Evolutionary conservation across 2,888 invertebrate species (phyloP).

Genomic region (Frankliniella intonsa): DNA sequence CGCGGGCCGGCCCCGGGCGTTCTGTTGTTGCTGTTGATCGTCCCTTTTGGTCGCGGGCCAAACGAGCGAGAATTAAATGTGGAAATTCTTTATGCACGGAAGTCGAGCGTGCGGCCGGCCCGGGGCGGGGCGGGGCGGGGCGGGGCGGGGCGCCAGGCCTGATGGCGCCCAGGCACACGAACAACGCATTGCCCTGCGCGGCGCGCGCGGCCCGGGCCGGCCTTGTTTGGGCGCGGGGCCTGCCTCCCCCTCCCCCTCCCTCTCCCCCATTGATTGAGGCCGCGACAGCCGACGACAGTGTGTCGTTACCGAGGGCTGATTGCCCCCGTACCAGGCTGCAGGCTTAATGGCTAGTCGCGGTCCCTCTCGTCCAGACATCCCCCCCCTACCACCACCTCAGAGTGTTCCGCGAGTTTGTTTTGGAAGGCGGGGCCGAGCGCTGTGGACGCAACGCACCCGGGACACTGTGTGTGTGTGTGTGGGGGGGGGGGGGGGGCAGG

Average conservation of each 20-base stretch:
- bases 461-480: not conserved
- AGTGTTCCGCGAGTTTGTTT: too few relatives aligned
- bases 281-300: too few relatives aligned
- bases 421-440: too few relatives aligned
- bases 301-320: too few relatives aligned
- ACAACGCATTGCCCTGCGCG: not conserved
- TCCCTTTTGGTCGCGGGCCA: conserved; percentile 13
- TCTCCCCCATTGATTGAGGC: not conserved
- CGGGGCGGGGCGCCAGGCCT: not conserved
- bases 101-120: not conserved
- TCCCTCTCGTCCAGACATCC: too few relatives aligned
- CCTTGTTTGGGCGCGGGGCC: conserved; percentile 13
- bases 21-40: not conserved
- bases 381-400: too few relatives aligned
- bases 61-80: conserved; percentile 26
- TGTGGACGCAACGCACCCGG: too few relatives aligned
- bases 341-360: too few relatives aligned
- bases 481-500: not conserved
- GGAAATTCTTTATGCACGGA: conserved; percentile 20
- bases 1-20: conserved; percentile 34
- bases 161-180: conserved; percentile 14
- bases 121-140: not conserved
- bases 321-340: too few relatives aligned
- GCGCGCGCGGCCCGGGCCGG: not conserved
- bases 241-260: too few relatives aligned